A percentile compares a stretch with the other conserved stretches of the same genome.
Evolutionary conservation across 2,797 vertebrate genomes (phyloP).

Genomic region (Sphenopsis melanotis): DNA sequence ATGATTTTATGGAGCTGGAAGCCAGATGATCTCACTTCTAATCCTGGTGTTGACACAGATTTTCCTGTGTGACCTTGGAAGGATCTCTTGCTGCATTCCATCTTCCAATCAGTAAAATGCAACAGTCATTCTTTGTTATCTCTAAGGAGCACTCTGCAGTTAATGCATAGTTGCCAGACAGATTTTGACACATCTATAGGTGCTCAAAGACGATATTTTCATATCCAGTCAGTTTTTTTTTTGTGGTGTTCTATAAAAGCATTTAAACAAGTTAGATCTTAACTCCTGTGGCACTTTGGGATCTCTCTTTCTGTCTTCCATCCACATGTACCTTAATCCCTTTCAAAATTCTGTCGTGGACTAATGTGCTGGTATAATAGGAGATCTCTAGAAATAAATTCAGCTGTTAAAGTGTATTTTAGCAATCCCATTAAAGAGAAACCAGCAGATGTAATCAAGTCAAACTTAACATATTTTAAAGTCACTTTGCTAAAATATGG

Average conservation of each 20-base stretch:
- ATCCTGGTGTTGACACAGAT: conserved; percentile 29
- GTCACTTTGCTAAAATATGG: not conserved
- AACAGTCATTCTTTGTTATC: not conserved
- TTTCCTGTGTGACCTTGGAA: not conserved
- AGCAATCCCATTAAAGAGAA: not conserved
- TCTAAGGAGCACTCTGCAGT: not conserved
- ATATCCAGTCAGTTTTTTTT: not conserved
- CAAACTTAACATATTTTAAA: not conserved
- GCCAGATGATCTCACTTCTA: conserved; percentile 42
- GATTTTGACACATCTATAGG: not conserved
- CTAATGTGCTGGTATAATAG: not conserved
- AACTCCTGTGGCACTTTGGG: not conserved
- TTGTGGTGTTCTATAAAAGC: not conserved
- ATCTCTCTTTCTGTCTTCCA: not conserved
- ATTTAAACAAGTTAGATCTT: not conserved
- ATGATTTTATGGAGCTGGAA: conserved; percentile 40
- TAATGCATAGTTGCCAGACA: not conserved
- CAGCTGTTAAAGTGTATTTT: not conserved
- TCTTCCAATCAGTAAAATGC: not conserved
- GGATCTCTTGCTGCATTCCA: not conserved
- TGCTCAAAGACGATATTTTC: not conserved
- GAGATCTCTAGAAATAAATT: not conserved
- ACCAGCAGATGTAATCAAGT: not conserved
- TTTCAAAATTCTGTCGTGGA: not conserved
- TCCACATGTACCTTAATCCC: not conserved